A percentile compares a stretch with the other conserved stretches of the same genome.
Evolutionary conservation across 2,113 vertebrate species (phyloP).

Genomic region (Phaethornis superciliosus): DNA sequence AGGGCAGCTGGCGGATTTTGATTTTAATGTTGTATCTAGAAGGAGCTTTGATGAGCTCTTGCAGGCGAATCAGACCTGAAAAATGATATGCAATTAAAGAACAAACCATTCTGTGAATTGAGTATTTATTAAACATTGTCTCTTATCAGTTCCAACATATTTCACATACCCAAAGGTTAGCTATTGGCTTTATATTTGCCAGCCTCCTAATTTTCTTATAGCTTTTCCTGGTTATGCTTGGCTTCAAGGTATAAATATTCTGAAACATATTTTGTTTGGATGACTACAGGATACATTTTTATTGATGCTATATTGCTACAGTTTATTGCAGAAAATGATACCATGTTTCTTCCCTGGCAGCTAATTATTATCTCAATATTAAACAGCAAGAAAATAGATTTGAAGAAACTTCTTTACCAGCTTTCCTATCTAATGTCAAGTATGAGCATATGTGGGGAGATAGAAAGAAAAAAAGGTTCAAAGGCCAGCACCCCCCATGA

Average conservation of each 20-base stretch:
- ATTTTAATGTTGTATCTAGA: conserved; percentile 97
- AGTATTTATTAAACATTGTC: neutral
- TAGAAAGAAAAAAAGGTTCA: neutral
- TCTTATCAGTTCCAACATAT: neutral
- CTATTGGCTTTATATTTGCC: conserved; percentile 13
- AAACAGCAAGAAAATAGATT: neutral
- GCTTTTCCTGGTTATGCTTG: neutral
- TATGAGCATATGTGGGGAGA: neutral
- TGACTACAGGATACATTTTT: neutral
- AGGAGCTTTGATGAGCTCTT: conserved; percentile 98
- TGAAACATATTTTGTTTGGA: neutral
- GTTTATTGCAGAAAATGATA: neutral
- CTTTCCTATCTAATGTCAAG: neutral
- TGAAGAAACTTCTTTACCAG: neutral
- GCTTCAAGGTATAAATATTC: neutral
- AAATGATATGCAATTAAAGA: conserved; percentile 47
- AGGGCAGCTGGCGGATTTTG: conserved; percentile 95
- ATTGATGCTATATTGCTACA: neutral
- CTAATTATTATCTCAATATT: neutral
- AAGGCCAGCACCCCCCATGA: neutral
- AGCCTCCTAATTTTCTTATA: neutral
- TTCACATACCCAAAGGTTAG: neutral
- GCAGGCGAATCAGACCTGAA: conserved; percentile 94
- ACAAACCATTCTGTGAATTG: neutral
- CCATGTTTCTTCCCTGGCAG: neutral